phyloP scores from a whole-genome alignment of 2,888 invertebrate species.

The Perdita meconis region DNA sequence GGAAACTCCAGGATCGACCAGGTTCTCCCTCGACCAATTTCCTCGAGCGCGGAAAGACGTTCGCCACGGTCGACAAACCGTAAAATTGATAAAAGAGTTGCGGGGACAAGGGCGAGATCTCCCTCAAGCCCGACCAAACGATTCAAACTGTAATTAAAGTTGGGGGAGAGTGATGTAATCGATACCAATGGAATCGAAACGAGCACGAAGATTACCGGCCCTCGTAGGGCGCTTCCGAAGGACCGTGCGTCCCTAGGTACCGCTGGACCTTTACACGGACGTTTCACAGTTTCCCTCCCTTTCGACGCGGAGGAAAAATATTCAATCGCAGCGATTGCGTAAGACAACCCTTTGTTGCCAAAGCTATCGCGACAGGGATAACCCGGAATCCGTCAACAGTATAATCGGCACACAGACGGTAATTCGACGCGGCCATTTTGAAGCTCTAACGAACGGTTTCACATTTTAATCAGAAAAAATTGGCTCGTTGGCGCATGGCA shows the following conservation, averaged over 20 bases:
- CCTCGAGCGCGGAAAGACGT: neutral
- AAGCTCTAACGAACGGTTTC: conserved; percentile 20
- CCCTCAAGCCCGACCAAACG: neutral
- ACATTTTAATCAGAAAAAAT: conserved; percentile 21
- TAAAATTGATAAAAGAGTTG: conserved; percentile 21
- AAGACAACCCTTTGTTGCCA: neutral
- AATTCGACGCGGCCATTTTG: neutral
- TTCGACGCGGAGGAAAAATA: too few species aligned
- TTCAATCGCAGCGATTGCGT: conserved; percentile 6
- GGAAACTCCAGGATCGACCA: too few species aligned
- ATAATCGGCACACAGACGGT: neutral
- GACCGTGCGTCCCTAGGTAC: too few species aligned
- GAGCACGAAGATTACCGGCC: neutral
- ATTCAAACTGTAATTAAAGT: conserved; percentile 24
- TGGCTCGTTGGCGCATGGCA: neutral
- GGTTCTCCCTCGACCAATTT: too few species aligned
- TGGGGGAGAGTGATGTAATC: conserved; percentile 5
- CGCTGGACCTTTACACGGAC: too few species aligned
- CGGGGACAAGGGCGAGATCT: neutral
- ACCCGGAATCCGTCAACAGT: neutral
- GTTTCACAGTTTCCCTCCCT: too few species aligned
- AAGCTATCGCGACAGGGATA: neutral
- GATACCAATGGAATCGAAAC: conserved; percentile 6
- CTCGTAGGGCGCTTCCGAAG: too few species aligned
- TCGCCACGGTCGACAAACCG: neutral